Evolutionary conservation across 2,888 invertebrate genomes (phyloP), one percentile per base, ranked within the genome.

Genomic region (Caprella mutica): DNA sequence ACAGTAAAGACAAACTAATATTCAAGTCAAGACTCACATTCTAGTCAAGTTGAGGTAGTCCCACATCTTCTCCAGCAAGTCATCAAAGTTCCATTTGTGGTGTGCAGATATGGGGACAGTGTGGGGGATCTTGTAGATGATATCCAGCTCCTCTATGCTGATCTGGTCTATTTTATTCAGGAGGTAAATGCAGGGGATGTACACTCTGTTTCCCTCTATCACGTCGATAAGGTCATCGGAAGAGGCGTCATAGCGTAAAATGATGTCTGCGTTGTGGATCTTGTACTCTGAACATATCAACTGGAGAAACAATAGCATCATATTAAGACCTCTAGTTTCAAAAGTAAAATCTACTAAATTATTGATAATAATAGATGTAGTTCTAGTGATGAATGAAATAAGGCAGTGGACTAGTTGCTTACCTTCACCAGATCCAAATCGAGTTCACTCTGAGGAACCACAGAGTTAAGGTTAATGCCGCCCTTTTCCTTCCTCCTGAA

Each of bases 31-130:
- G 56, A 76, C 81, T 78, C 74, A 86, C 85, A 98, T 93, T 77
- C 98, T 79, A 58, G 92, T 84, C 12, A 99, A 80, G 71, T 84
- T 85, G 58, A 98, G 77, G 71, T 99, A 99, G 67, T 91, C 87
- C 98, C 98, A 99, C 88, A 98, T 94, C 72, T 91, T 90, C 72
- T 97, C 96, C 24, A 92, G 73, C 53, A 92, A 76, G 73, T 98
- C 98, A 71, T 98, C 98, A 72, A 98, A 99, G 74, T 98, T 98
- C 98, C 98, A 99, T 71, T 88, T 88, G 75, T 98, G 96, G 76
- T 99, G 97, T 21, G 98, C 98, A 24, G 97, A 98, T 68, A 99
- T 96, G 0, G 98, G 98, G n/a, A 99, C 97, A 71, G 94, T 94
- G 74, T 99, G 98, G 0, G 98, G 98, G 69, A 98, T 93, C 77